These are phyloP conservation scores for Buphagus erythrorhynchus DNA, from an alignment of 2,797 vertebrate species.

Conservation along the genomic window DNA sequence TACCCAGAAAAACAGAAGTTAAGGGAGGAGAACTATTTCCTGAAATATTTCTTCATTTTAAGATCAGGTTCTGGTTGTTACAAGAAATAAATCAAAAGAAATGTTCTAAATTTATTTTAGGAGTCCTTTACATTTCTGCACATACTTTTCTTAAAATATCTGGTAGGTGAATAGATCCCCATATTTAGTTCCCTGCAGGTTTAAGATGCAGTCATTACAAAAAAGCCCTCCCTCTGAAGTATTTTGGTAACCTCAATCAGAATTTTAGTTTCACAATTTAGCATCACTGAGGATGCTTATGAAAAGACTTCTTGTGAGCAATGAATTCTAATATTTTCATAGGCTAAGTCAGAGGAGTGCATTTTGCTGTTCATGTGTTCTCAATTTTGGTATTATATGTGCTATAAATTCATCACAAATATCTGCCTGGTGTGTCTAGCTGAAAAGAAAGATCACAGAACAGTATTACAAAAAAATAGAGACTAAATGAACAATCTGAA, in stretches of 20 bases:
- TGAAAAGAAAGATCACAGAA: background rate
- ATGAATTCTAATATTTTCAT: background rate
- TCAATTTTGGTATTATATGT: background rate
- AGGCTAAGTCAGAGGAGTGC: background rate
- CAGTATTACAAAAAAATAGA: background rate
- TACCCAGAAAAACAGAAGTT: constrained; percentile 69
- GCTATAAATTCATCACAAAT: background rate
- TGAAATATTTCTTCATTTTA: constrained; percentile 67
- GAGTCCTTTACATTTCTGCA: background rate
- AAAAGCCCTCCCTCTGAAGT: background rate
- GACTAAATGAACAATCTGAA: background rate
- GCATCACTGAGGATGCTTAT: background rate
- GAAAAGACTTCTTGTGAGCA: background rate
- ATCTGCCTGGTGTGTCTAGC: background rate
- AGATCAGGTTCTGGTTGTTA: constrained; percentile 17
- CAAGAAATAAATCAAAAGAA: constrained; percentile 15
- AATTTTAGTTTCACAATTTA: background rate
- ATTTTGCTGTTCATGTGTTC: background rate
- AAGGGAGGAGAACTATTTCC: constrained; percentile 62
- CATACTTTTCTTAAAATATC: background rate
- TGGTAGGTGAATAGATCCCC: background rate
- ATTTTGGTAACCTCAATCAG: background rate
- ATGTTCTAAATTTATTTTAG: background rate
- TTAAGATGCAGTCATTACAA: background rate
- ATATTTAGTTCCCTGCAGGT: background rate